Evolutionary conservation across 2,888 invertebrate species (phyloP).

Genomic region (Augiades crinisus): DNA sequence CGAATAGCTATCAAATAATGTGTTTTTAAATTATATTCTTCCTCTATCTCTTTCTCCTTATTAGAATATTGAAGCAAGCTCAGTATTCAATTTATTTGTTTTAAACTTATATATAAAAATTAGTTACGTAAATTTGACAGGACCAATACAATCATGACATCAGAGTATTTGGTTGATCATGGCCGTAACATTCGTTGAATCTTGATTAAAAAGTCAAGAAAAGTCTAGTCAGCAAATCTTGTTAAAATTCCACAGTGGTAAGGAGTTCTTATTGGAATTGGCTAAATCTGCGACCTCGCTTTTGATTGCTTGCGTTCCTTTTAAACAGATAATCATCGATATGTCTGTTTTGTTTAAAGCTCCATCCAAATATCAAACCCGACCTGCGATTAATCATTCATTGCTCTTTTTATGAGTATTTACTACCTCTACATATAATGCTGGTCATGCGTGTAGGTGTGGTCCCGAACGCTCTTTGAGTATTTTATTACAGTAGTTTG

Average conservation of each 20-base stretch:
- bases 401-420: constrained; percentile 28
- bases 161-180: too few relatives aligned
- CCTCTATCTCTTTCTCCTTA: too few relatives aligned
- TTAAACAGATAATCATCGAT: constrained; percentile 38
- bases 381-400: constrained; percentile 46
- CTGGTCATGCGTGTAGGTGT: constrained; percentile 26
- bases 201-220: too few relatives aligned
- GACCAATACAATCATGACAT: too few relatives aligned
- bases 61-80: too few relatives aligned
- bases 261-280: constrained; percentile 15
- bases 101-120: too few relatives aligned
- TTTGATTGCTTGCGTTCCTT: constrained; percentile 24
- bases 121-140: too few relatives aligned
- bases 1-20: not conserved
- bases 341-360: constrained; percentile 37
- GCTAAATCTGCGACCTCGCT: constrained; percentile 27
- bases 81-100: too few relatives aligned
- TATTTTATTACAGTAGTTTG: constrained; percentile 2
- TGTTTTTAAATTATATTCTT: too few relatives aligned
- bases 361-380: constrained; percentile 36
- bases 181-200: too few relatives aligned
- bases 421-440: constrained; percentile 5
- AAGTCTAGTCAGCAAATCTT: constrained; percentile 4
- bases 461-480: constrained; percentile 9
- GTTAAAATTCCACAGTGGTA: not conserved